Evolutionary conservation across 1,140 invertebrate genomes (phyloP).

Genomic region (Forficula auricularia): DNA sequence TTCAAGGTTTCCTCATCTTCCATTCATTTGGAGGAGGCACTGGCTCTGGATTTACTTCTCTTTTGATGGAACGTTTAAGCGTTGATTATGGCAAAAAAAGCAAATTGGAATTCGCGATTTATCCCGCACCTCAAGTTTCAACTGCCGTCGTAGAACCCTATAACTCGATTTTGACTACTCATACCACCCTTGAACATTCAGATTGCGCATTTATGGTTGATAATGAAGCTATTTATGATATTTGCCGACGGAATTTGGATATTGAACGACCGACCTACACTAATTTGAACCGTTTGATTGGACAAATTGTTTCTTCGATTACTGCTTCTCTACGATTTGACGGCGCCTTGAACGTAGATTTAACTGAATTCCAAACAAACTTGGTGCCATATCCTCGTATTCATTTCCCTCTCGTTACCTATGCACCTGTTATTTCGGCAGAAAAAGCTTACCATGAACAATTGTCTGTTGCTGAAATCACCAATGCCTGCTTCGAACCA

Average conservation of each 20-base stretch:
- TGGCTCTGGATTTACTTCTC: constrained; percentile 70
- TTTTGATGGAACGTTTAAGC: constrained; percentile 74
- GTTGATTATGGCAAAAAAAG: constrained; percentile 80
- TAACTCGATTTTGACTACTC: constrained; percentile 67
- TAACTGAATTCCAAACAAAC: constrained; percentile 70
- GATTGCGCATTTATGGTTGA: constrained; percentile 53
- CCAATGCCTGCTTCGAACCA: constrained; percentile 38
- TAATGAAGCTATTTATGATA: constrained; percentile 54
- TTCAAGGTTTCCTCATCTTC: constrained; percentile 78
- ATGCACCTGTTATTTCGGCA: constrained; percentile 35
- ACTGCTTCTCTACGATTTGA: constrained; percentile 32
- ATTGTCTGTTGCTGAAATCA: constrained; percentile 37
- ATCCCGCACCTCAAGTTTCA: constrained; percentile 76
- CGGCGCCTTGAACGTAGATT: constrained; percentile 19
- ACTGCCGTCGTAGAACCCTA: constrained; percentile 82
- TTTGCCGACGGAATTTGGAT: constrained; percentile 42
- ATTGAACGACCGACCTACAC: constrained; percentile 46
- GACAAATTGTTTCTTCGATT: constrained; percentile 42
- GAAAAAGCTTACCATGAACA: constrained; percentile 39
- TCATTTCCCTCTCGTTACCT: constrained; percentile 41
- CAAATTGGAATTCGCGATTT: constrained; percentile 76
- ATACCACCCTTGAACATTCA: constrained; percentile 41
- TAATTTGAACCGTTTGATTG: constrained; percentile 42
- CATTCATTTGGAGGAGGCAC: constrained; percentile 80
- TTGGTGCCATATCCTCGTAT: constrained; percentile 46